These are phyloP conservation scores for Macrostomum lignano DNA, from an alignment of 1,140 invertebrate genomes.

Conservation along the genomic window DNA sequence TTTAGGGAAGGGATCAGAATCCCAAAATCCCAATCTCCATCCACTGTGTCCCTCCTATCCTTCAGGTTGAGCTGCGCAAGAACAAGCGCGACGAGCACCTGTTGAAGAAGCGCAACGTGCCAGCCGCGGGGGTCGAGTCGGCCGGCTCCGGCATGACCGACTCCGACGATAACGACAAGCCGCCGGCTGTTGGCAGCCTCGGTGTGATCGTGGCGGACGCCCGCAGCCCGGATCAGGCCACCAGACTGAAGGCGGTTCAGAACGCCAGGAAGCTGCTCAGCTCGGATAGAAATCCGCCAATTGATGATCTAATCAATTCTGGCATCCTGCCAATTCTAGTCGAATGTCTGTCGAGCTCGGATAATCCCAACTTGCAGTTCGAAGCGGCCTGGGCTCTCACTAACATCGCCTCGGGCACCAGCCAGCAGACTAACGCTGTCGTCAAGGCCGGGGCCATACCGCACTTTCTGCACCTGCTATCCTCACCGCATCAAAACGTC, in stretches of 20 bases:
- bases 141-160: conserved; percentile 12
- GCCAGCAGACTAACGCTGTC: conserved; percentile 73
- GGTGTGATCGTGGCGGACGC: conserved; percentile 16
- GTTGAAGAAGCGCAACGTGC: conserved; percentile 69
- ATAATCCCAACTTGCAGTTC: conserved; percentile 55
- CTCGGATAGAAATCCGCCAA: conserved; percentile 89
- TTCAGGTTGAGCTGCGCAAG: conserved; percentile 67
- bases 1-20: no score
- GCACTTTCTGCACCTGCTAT: conserved; percentile 57
- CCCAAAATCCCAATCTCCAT: no score
- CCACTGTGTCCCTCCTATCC: neutral
- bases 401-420: conserved; percentile 90
- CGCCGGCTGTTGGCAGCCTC: neutral
- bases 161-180: conserved; percentile 11
- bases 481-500: conserved; percentile 72
- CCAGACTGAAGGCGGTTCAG: conserved; percentile 16
- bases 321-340: conserved; percentile 78
- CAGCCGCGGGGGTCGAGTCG: conserved; percentile 9
- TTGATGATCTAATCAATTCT: conserved; percentile 67
- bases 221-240: conserved; percentile 10
- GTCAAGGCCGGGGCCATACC: conserved; percentile 76
- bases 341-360: conserved; percentile 38
- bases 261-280: conserved; percentile 55
- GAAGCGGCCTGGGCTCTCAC: conserved; percentile 96
- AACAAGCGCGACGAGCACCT: conserved; percentile 83